Base-by-base conservation (phyloP, 1,140 invertebrate genomes). In the Drosophila baimaii region DNA sequence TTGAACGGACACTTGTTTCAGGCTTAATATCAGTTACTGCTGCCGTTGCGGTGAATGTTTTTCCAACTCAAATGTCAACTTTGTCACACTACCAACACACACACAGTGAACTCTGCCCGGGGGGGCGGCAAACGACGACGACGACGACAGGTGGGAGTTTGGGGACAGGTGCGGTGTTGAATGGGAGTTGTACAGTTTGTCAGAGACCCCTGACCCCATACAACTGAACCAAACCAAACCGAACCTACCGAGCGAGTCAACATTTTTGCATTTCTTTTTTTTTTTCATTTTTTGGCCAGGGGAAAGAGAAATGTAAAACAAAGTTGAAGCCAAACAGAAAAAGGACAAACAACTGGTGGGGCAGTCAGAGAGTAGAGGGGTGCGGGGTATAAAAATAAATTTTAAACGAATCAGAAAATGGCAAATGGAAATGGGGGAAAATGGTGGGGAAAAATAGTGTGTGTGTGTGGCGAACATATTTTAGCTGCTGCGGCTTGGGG, bases 381-480 rank as follows among this genome's bases (percentile, higher is more conserved):
- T 17, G 1, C n/a, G 37, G 46, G 27, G 25, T 6, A 25, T 47
- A 59, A 79, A 71, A 78, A 69, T 58, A 82, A 71, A 88, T 79
- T 88, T 86, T 68, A 88, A 88, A 79, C 77, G 75, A 86, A 88
- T 88, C 72, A 88, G 76, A 68, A 63, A 81, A 85, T 85, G 69
- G 71, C 64, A 75, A 88, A 85, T 72, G 68, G 47, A 84, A 84
- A 65, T 75, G 61, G 58, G 63, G 66, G 23, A 52, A 75, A 85
- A 73, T 81, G 79, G 59, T 31, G 39, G 68, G 72, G 58, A 54
- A 77, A 77, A 74, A 66, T 78, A 81, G 80, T 81, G 72, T 78
- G 70, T 76, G 80, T 81, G 72, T 78, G 70, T 76, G 70, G 72
- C 63, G 73, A 86, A 75, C 79, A 86, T 88, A 86, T 88, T 82